Evolutionary conservation across 1,140 invertebrate genomes (phyloP), one percentile per base, ranked within the genome.

Genomic region (Macrocentrus cingulum): DNA sequence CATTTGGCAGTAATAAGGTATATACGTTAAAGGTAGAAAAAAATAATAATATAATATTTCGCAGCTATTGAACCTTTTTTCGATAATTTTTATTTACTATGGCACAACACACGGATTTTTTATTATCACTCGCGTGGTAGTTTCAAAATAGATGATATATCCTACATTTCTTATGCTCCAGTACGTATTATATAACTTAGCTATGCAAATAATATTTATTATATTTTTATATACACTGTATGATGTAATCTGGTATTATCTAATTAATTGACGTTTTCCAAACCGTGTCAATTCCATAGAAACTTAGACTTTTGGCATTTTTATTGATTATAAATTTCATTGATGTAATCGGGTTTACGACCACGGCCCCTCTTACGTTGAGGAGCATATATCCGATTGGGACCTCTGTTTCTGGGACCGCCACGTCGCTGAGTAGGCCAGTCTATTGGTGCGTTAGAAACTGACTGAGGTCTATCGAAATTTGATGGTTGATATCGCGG

Each of bases 301-400:
- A 46, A 25, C 15, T 46, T 39, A 15, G 18, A 23, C 11, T 37
- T 56, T 32, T 23, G 19, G 22, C 15, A 56, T 36, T 42, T 37
- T n/a, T 8, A n/a, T 42, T 56, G 29, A 45, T 53, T 37, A 29
- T 6, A 8, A 22, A 52, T 22, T 8, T 46, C 49, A n/a, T 61
- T 57, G 7, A 20, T 11, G n/a, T 41, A 25, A 42, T 60, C 51
- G 2, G 41, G 45, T 15, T 50, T 68, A 13, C 63, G 68, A 1
- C 44, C 1, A 2, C 64, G 62, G n/a, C 53, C 56, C 23, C 60
- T 56, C 32, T 62, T 64, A n/a, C 66, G 63, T 7, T 51, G 41
- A n/a, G 44, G 2, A 2, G 65, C 55, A 13, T 60, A 34, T 7
- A 53, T 62, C 32, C 60, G 63, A 32, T 63, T 13, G 2, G 32